phyloP scores from a whole-genome alignment of 2,797 vertebrate species.

The Syndactyla subalaris region DNA sequence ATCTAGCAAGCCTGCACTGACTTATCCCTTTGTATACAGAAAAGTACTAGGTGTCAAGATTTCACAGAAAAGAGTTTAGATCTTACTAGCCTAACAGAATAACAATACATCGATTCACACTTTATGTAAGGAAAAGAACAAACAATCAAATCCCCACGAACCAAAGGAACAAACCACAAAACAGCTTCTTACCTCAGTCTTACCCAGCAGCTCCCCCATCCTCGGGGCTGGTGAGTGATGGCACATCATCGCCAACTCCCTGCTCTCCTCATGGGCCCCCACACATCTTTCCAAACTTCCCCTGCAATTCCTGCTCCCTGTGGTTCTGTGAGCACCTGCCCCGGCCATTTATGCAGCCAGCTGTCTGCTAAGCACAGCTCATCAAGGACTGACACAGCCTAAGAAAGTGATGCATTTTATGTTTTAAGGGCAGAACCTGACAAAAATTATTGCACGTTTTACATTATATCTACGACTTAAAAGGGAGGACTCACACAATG shows the following conservation, averaged over 20 bases:
- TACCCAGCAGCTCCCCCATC: background rate
- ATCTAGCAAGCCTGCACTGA: background rate
- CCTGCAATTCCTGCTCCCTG: background rate
- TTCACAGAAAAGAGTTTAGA: background rate
- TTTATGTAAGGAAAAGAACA: background rate
- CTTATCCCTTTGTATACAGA: background rate
- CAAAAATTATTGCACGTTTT: background rate
- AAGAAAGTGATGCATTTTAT: background rate
- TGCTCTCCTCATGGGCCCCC: background rate
- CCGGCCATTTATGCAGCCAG: background rate
- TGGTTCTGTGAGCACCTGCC: background rate
- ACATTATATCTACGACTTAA: background rate
- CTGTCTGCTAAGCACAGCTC: background rate
- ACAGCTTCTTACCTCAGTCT: background rate
- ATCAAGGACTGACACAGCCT: background rate
- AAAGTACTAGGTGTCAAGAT: background rate
- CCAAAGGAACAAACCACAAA: background rate
- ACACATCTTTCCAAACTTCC: background rate
- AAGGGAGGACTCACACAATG: background rate
- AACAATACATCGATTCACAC: background rate
- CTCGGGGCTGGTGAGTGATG: fast-evolving
- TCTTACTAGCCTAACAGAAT: background rate
- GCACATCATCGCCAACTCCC: background rate
- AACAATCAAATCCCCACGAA: background rate
- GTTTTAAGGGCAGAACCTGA: background rate